Evolutionary conservation across 2,888 invertebrate species (phyloP).

Genomic region (Gibbula magus): DNA sequence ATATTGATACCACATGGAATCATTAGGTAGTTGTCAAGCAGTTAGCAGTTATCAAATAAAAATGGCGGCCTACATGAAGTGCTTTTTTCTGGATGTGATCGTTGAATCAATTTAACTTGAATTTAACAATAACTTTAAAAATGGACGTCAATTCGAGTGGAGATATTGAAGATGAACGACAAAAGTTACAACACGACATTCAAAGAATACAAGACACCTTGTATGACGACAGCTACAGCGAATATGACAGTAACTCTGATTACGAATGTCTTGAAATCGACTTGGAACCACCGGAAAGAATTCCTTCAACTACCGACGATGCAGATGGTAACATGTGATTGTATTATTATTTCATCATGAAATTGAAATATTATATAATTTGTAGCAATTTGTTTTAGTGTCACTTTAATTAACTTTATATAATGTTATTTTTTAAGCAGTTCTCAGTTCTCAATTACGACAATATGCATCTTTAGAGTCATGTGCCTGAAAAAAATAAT

Average conservation of each 20-base stretch:
- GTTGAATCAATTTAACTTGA: no score
- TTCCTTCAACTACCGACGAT: not conserved
- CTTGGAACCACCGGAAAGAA: constrained; percentile 12
- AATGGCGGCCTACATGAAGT: constrained; percentile 2
- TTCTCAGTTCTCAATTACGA: no score
- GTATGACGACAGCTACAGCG: constrained; percentile 49
- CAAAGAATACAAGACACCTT: constrained; percentile 57
- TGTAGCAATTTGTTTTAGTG: no score
- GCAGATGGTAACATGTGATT: not conserved
- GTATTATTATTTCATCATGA: constrained; percentile 2
- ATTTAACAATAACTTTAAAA: not conserved
- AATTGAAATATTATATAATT: no score
- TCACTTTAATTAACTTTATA: no score
- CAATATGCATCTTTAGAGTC: no score
- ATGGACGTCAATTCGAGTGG: not conserved
- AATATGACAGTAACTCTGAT: constrained; percentile 49
- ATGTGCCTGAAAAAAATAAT: no score
- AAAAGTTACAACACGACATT: constrained; percentile 57
- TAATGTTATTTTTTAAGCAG: no score
- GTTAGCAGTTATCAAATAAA: not conserved
- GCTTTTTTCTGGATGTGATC: not conserved
- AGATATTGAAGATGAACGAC: constrained; percentile 30
- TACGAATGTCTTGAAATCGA: constrained; percentile 44
- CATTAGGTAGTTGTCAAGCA: not conserved
- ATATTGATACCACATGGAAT: no score